Percentiles rank a stretch among this genome's conserved stretches.
Evolutionary conservation across 1,140 invertebrate genomes (phyloP).

Genomic region (Meteorus sp.): DNA sequence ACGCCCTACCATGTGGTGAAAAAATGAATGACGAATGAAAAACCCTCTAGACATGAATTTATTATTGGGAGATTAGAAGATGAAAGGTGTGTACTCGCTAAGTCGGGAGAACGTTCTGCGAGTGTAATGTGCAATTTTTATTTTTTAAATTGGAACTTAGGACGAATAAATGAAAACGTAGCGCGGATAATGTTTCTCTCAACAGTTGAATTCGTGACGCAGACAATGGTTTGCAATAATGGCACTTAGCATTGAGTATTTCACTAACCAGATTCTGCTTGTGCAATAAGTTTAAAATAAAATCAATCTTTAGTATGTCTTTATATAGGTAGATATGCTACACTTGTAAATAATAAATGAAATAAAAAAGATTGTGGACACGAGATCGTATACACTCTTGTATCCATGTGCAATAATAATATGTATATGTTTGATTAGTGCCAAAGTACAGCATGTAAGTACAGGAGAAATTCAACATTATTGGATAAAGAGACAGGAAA

Average conservation of each 20-base stretch:
- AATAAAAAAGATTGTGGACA: constrained; percentile 9
- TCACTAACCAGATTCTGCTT: constrained; percentile 28
- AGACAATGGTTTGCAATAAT: constrained; percentile 22
- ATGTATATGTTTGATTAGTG: constrained; percentile 47
- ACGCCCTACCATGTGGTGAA: too few relatives aligned
- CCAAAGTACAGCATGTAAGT: constrained; percentile 44
- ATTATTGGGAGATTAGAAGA: constrained; percentile 12
- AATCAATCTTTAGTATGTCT: constrained; percentile 31
- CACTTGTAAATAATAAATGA: constrained; percentile 45
- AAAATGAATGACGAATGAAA: constrained; percentile 7
- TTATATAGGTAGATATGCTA: constrained; percentile 38
- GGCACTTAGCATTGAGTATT: neutral
- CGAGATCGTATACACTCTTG: constrained; percentile 41
- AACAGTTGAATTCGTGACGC: constrained; percentile 3
- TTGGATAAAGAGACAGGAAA: constrained; percentile 25
- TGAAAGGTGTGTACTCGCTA: neutral
- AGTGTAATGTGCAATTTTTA: neutral
- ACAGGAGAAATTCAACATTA: constrained; percentile 7
- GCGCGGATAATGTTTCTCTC: constrained; percentile 6
- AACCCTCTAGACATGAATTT: constrained; percentile 31
- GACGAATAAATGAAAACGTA: constrained; percentile 1
- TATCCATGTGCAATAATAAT: constrained; percentile 52
- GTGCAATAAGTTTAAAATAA: constrained; percentile 31
- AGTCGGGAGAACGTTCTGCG: neutral
- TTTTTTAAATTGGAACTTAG: constrained; percentile 3